phyloP scores from a whole-genome alignment of 2,797 vertebrate genomes.

The Anolis apletophallus region DNA sequence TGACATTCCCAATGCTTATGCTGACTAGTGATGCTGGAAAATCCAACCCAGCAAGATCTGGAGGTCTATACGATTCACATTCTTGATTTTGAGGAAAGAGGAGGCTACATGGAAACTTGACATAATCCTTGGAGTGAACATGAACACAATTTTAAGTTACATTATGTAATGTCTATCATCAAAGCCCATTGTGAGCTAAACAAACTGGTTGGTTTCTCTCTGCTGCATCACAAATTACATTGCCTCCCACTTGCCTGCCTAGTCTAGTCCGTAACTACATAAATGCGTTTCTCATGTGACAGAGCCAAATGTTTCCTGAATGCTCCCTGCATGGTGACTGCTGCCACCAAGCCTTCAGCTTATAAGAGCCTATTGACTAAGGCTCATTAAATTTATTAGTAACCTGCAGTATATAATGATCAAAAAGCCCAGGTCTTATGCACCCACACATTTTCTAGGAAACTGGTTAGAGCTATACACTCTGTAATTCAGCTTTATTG shows the following conservation, averaged over 20 bases:
- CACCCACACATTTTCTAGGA: constrained; percentile 59
- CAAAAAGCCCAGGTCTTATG: constrained; percentile 56
- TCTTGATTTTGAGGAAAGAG: no score
- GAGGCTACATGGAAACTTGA: not conserved
- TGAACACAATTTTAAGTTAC: not conserved
- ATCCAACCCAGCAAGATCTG: no score
- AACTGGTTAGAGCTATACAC: constrained; percentile 61
- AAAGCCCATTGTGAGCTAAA: not conserved
- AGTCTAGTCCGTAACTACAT: not conserved
- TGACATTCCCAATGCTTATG: no score
- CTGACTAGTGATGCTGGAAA: no score
- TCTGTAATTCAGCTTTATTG: constrained; percentile 51
- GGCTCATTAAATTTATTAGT: not conserved
- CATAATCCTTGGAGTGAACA: not conserved
- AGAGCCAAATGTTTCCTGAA: not conserved
- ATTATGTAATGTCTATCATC: not conserved
- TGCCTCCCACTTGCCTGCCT: no score
- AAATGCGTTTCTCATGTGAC: not conserved
- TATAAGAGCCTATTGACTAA: not conserved
- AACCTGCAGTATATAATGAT: constrained; percentile 35
- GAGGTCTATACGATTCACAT: no score
- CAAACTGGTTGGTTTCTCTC: not conserved
- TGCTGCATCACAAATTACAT: not conserved
- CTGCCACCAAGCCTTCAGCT: not conserved
- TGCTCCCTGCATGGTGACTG: not conserved